Percentiles rank a stretch among this genome's conserved stretches.
phyloP scores from a whole-genome alignment of 2,797 vertebrate species.

The Anabacerthia variegaticeps region DNA sequence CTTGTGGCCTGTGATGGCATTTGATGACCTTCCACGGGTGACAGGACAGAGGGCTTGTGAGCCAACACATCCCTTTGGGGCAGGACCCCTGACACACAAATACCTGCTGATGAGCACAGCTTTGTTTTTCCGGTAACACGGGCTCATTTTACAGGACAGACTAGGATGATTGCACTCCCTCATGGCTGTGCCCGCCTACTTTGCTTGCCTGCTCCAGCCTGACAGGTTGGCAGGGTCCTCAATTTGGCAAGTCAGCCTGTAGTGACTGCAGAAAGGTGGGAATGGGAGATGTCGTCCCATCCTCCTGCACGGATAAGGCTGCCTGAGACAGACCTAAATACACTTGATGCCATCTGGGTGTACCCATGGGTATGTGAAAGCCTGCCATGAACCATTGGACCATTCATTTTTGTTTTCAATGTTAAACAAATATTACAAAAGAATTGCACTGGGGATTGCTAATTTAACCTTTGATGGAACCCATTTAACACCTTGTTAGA shows the following conservation, averaged over 20 bases:
- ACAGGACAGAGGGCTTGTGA: neutral
- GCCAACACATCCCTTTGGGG: accelerated
- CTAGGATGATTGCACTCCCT: neutral
- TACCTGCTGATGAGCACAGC: neutral
- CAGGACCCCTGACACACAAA: neutral
- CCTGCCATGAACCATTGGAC: neutral
- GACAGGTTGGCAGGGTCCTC: neutral
- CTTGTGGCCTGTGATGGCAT: neutral
- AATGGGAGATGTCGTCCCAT: neutral
- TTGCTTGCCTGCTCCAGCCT: neutral
- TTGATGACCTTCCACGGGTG: neutral
- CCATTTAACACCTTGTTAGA: neutral
- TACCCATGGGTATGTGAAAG: neutral
- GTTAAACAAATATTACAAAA: neutral
- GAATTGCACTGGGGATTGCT: neutral
- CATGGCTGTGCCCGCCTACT: neutral
- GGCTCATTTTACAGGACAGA: neutral
- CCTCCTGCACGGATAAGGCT: neutral
- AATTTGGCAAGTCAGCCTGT: neutral
- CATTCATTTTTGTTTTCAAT: neutral
- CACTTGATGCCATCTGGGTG: neutral
- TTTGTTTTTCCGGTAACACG: neutral
- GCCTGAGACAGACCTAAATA: neutral
- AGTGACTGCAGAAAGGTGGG: accelerated
- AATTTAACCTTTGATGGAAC: neutral